Evolutionary conservation across 2,113 vertebrate genomes (phyloP).

Genomic region (Channa maculata): DNA sequence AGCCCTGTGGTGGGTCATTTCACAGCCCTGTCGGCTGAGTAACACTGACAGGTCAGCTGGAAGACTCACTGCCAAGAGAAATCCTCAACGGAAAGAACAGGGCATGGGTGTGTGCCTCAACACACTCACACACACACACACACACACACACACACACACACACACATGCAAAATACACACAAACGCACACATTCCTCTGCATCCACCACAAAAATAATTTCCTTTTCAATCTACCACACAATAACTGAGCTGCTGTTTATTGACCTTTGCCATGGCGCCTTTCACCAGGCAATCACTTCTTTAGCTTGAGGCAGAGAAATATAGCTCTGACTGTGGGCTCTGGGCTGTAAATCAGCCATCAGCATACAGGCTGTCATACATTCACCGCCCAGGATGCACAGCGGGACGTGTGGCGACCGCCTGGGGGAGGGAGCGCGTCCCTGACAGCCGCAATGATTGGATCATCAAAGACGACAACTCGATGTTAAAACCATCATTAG

Average conservation of each 20-base stretch:
- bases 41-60: conserved; percentile 74
- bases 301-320: conserved; percentile 38
- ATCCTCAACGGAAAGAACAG: conserved; percentile 31
- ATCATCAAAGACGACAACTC: conserved; percentile 60
- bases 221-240: conserved; percentile 71
- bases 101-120: neutral
- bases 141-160: conserved; percentile 25
- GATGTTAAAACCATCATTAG: conserved; percentile 52
- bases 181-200: neutral
- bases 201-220: conserved; percentile 68
- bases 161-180: conserved; percentile 13
- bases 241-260: conserved; percentile 68
- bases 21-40: conserved; percentile 69
- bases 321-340: conserved; percentile 17
- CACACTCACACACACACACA: conserved; percentile 24
- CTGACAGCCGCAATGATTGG: conserved; percentile 52
- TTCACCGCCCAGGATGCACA: conserved; percentile 11
- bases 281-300: conserved; percentile 47
- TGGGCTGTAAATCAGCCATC: conserved; percentile 30
- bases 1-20: conserved; percentile 63
- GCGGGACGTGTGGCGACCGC: conserved; percentile 7
- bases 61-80: conserved; percentile 69
- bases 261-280: conserved; percentile 69
- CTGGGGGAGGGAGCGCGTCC: conserved; percentile 3
- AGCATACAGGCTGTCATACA: conserved; percentile 24